Evolutionary conservation across 2,797 vertebrate species (phyloP).

Genomic region (Acanthurus tractus): DNA sequence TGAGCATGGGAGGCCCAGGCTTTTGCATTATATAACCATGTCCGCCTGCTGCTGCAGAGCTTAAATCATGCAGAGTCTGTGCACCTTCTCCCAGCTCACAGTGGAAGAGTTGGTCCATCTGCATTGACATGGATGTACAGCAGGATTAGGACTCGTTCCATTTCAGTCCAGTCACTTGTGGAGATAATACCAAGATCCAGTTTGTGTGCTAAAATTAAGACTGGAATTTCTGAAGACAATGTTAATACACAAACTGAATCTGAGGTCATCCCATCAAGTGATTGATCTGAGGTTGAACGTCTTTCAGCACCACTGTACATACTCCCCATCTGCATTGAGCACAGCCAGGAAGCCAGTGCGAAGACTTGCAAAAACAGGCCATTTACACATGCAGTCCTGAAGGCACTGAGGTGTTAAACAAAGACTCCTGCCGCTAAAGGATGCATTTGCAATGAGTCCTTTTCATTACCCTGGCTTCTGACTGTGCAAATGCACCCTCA

Average conservation of each 20-base stretch:
- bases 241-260: slow-evolving; percentile 63
- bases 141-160: slow-evolving; percentile 68
- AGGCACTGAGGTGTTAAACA: slow-evolving; percentile 41
- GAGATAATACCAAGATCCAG: slow-evolving; percentile 53
- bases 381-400: slow-evolving; percentile 54
- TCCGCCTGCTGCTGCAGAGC: slow-evolving; percentile 78
- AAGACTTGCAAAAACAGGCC: slow-evolving; percentile 37
- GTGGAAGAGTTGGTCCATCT: slow-evolving; percentile 77
- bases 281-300: slow-evolving; percentile 70
- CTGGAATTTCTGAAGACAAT: slow-evolving; percentile 25
- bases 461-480: slow-evolving; percentile 74
- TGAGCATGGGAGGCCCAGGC: slow-evolving; percentile 81
- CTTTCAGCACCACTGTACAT: slow-evolving; percentile 74
- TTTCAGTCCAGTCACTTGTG: slow-evolving; percentile 70
- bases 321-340: slow-evolving; percentile 77
- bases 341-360: slow-evolving; percentile 73
- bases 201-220: slow-evolving; percentile 62
- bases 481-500: slow-evolving; percentile 73
- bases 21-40: slow-evolving; percentile 81
- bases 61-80: slow-evolving; percentile 82
- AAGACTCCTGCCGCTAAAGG: slow-evolving; percentile 36
- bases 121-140: slow-evolving; percentile 77
- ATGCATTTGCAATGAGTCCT: slow-evolving; percentile 62
- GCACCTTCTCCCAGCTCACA: slow-evolving; percentile 77
- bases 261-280: slow-evolving; percentile 44